phyloP scores from a whole-genome alignment of 2,113 vertebrate species.

The Lipotes vexillifer region DNA sequence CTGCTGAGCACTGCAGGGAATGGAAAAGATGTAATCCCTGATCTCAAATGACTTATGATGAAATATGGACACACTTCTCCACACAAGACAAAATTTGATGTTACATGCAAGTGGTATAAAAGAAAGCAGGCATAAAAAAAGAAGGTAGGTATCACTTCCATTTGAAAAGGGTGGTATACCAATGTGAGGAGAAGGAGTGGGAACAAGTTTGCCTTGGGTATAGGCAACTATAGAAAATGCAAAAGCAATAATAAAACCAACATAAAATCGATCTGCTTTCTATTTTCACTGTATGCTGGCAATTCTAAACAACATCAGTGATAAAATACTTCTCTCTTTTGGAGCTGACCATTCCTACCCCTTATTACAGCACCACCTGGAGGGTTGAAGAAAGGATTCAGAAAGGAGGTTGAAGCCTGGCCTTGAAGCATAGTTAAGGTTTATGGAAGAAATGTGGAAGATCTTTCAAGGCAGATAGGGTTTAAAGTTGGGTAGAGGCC shows the following conservation, averaged over 20 bases:
- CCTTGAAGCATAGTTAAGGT: not conserved
- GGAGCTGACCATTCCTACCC: not conserved
- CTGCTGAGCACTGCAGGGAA: not conserved
- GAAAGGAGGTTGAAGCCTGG: not conserved
- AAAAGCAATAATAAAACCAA: not conserved
- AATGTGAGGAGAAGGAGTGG: not conserved
- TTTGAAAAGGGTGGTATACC: not conserved
- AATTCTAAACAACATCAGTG: not conserved
- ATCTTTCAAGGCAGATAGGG: not conserved
- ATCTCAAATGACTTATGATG: not conserved
- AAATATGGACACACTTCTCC: not conserved
- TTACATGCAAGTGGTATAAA: not conserved
- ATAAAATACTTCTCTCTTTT: not conserved
- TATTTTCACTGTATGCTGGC: not conserved
- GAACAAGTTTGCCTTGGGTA: not conserved
- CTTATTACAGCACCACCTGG: not conserved
- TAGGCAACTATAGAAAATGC: not conserved
- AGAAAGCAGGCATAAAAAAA: not conserved
- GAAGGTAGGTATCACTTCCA: accelerated
- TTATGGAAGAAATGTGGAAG: not conserved
- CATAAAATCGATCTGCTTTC: not conserved
- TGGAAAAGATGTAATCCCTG: not conserved
- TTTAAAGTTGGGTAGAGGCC: not conserved
- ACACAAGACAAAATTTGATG: not conserved
- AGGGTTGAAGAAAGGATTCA: not conserved